A percentile compares a stretch with the other conserved stretches of the same genome.
phyloP scores from a whole-genome alignment of 2,113 vertebrate genomes.

The Pandion haliaetus region DNA sequence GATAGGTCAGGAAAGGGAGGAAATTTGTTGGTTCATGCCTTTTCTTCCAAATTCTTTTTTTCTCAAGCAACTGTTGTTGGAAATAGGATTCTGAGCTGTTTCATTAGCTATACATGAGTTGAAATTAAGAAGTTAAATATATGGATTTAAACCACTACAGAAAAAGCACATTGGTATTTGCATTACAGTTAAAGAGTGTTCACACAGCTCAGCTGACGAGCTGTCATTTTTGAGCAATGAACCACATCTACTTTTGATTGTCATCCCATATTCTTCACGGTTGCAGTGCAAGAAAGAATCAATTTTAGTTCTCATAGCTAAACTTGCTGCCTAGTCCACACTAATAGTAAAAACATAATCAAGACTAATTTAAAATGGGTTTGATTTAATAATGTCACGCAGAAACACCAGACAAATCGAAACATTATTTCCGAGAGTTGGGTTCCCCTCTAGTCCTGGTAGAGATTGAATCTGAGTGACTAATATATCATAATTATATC shows the following conservation, averaged over 20 bases:
- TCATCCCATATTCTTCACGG: background rate
- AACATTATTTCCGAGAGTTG: background rate
- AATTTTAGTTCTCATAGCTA: background rate
- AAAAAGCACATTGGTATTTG: background rate
- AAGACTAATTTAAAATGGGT: background rate
- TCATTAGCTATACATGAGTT: background rate
- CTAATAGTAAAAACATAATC: background rate
- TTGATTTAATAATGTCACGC: background rate
- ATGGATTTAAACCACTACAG: background rate
- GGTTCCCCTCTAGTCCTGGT: background rate
- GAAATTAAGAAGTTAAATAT: background rate
- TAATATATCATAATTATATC: background rate
- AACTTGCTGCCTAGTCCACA: background rate
- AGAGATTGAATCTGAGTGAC: background rate
- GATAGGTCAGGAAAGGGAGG: background rate
- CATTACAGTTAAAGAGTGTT: background rate
- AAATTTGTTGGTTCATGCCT: background rate
- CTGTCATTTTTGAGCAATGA: background rate
- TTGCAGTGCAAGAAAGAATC: background rate
- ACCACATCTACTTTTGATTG: background rate
- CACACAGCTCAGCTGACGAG: background rate
- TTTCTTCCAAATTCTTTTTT: background rate
- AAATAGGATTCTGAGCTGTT: background rate
- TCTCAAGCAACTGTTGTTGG: background rate
- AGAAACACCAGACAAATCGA: background rate